Conservation (phyloP, 2,797 vertebrate genomes). For the Oreochromis mossambicus region DNA sequence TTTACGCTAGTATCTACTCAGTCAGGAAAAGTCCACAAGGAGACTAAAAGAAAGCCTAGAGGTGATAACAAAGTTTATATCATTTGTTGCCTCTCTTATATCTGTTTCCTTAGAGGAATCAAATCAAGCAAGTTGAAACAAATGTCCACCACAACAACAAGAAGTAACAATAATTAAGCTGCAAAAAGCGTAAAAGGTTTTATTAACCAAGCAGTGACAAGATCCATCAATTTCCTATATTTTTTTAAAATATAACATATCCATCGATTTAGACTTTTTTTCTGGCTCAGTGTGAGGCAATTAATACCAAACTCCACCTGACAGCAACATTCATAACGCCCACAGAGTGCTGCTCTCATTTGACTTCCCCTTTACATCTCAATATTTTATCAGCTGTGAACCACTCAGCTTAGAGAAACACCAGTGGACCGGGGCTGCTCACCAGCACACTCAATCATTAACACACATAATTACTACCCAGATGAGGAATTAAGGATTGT, state of each 20-base stretch:
- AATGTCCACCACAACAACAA: conserved; percentile 26
- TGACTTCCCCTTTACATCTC: neutral
- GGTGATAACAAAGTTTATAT: neutral
- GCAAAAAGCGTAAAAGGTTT: neutral
- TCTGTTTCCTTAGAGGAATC: neutral
- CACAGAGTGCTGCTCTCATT: neutral
- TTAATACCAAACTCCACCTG: neutral
- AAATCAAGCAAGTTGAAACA: neutral
- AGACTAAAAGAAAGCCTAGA: neutral
- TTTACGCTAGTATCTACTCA: neutral
- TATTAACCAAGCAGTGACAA: neutral
- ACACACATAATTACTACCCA: conserved; percentile 46
- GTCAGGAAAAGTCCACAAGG: neutral
- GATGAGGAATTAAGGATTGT: conserved; percentile 56
- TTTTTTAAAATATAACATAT: conserved; percentile 16
- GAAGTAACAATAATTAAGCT: conserved; percentile 18
- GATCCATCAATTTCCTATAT: neutral
- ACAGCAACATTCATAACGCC: conserved; percentile 26
- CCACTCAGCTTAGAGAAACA: neutral
- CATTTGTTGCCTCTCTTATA: neutral
- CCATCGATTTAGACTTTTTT: neutral
- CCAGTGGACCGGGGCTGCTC: neutral
- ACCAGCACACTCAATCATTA: conserved; percentile 24
- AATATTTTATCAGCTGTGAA: neutral
- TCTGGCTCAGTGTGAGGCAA: neutral